Evolutionary conservation across 92 coral and sea anemone genomes (phyloP).

Genomic region (Porites evermanni): DNA sequence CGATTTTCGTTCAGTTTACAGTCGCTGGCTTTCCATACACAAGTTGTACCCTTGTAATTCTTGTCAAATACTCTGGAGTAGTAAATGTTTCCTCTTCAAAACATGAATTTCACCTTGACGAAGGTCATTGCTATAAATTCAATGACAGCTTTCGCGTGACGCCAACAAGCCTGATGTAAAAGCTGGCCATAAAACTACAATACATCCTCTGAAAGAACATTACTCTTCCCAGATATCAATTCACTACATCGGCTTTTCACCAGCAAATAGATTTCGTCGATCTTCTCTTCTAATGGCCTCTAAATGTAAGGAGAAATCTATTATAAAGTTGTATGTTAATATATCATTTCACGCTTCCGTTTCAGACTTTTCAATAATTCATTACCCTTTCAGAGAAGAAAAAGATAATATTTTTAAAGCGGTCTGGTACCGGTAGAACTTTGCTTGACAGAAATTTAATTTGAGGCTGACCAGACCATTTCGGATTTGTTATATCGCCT

Average conservation of each 20-base stretch:
- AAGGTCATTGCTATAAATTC: not conserved
- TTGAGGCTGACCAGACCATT: not conserved
- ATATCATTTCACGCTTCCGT: not conserved
- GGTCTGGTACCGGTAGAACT: conserved; percentile 43
- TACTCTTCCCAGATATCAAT: not conserved
- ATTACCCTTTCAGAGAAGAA: not conserved
- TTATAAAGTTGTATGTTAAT: not conserved
- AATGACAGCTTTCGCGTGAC: conserved; percentile 8
- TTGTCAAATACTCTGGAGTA: not conserved
- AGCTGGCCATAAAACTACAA: not conserved
- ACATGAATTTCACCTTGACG: not conserved
- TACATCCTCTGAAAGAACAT: not conserved
- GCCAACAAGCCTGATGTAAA: not conserved
- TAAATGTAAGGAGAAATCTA: not conserved
- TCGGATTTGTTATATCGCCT: not conserved
- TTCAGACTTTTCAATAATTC: conserved; percentile 18
- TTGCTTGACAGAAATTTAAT: not conserved
- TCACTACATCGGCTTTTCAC: not conserved
- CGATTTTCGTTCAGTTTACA: not conserved
- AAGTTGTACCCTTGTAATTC: no score
- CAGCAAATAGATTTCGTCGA: not conserved
- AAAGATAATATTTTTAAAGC: not conserved
- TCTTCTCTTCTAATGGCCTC: not conserved
- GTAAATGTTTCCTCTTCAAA: not conserved
- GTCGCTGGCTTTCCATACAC: no score